These are phyloP conservation scores for Ophion slaviceki DNA, from an alignment of 2,888 invertebrate species.

Conservation along the genomic window DNA sequence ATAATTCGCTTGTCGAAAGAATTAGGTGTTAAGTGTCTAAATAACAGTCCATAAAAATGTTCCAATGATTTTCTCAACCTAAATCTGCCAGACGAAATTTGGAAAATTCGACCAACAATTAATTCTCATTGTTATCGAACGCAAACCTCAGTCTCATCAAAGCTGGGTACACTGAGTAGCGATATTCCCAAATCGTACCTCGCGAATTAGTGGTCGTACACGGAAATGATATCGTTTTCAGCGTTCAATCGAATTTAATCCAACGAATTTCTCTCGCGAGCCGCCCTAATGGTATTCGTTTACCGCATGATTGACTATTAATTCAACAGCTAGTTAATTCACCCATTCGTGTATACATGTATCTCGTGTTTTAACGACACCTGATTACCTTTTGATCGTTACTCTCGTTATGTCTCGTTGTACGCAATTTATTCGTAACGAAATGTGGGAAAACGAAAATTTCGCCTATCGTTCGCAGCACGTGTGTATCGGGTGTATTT, in stretches of 20 bases:
- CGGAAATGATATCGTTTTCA: slow-evolving; percentile 61
- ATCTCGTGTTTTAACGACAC: slow-evolving; percentile 48
- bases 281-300: slow-evolving; percentile 39
- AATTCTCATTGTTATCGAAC: neutral
- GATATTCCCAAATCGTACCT: neutral
- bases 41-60: no score
- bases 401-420: slow-evolving; percentile 36
- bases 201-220: slow-evolving; percentile 53
- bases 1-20: no score
- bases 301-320: slow-evolving; percentile 50
- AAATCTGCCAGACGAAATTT: neutral
- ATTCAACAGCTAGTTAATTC: slow-evolving; percentile 56
- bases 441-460: slow-evolving; percentile 46
- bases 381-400: slow-evolving; percentile 55
- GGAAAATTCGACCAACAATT: neutral
- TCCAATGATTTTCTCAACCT: no score
- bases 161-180: neutral
- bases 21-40: no score
- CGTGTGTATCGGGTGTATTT: neutral
- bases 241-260: slow-evolving; percentile 52
- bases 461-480: slow-evolving; percentile 18
- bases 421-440: slow-evolving; percentile 49
- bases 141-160: neutral
- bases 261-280: slow-evolving; percentile 33
- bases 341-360: slow-evolving; percentile 28